These are phyloP conservation scores for Beroe forskalii DNA, from an alignment of 37 sponge, comb jelly and placozoan species.

Conservation along the genomic window DNA sequence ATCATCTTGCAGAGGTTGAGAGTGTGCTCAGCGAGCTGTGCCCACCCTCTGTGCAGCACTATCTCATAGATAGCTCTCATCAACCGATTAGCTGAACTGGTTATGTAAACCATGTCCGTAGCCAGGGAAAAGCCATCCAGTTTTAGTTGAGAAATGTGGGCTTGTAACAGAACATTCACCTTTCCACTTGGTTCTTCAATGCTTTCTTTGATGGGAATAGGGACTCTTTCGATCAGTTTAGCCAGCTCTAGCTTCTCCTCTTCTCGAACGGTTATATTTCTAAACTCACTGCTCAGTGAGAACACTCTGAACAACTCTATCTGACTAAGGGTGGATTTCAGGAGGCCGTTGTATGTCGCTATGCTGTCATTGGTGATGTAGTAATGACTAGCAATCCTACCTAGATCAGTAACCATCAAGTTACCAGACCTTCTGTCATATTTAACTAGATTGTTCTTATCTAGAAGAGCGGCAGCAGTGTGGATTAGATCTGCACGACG, in stretches of 20 bases:
- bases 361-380: slow-evolving; percentile 91
- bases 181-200: slow-evolving; percentile 98
- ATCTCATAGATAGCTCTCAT: slow-evolving; percentile 95
- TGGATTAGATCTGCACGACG: slow-evolving; percentile 89
- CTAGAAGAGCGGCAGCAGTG: slow-evolving; percentile 87
- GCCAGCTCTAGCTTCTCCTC: slow-evolving; percentile 95
- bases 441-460: slow-evolving; percentile 88
- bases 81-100: slow-evolving; percentile 96
- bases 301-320: slow-evolving; percentile 96
- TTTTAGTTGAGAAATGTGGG: slow-evolving; percentile 97
- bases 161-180: slow-evolving; percentile 94
- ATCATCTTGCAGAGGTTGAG: slow-evolving; percentile 96
- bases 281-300: slow-evolving; percentile 96
- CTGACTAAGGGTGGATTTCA: slow-evolving; percentile 93
- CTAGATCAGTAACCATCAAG: slow-evolving; percentile 94
- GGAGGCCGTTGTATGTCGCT: slow-evolving; percentile 91
- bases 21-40: slow-evolving; percentile 83
- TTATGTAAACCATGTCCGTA: slow-evolving; percentile 97
- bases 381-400: slow-evolving; percentile 97
- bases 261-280: slow-evolving; percentile 93
- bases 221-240: slow-evolving; percentile 90
- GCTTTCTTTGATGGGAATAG: slow-evolving; percentile 97
- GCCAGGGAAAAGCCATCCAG: slow-evolving; percentile 97
- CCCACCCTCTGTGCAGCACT: slow-evolving; percentile 91
- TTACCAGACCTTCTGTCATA: slow-evolving; percentile 93